Conservation (phyloP, 2,113 vertebrate genomes). For the Gobio gobio region DNA sequence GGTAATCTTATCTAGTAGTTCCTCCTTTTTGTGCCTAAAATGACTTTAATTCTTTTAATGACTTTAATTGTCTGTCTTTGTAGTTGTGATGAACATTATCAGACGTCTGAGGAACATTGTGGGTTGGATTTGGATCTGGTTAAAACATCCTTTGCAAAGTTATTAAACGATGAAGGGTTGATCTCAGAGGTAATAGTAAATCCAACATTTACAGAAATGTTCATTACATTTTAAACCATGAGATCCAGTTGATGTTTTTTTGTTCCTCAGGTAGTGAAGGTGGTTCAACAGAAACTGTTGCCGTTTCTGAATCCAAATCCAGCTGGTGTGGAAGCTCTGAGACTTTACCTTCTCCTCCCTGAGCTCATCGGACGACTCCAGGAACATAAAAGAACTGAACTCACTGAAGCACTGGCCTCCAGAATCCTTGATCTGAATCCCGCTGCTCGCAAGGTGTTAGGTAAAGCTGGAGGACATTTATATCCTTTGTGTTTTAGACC, state of each 20-base stretch:
- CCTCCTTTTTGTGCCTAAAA: not conserved
- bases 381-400: not conserved
- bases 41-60: not conserved
- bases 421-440: constrained; percentile 50
- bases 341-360: constrained; percentile 61
- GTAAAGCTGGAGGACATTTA: constrained; percentile 36
- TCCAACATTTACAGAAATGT: not conserved
- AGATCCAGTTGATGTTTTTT: not conserved
- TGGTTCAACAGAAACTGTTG: constrained; percentile 43
- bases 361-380: constrained; percentile 52
- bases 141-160: constrained; percentile 52
- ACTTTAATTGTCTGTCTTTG: not conserved
- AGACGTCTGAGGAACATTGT: constrained; percentile 42
- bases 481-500: not conserved
- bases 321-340: constrained; percentile 51
- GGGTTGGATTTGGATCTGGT: constrained; percentile 60
- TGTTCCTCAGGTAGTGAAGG: constrained; percentile 43
- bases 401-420: constrained; percentile 26
- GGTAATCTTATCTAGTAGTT: not conserved
- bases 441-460: constrained; percentile 18
- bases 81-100: constrained; percentile 55
- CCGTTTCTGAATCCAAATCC: constrained; percentile 37
- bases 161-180: constrained; percentile 44
- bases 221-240: not conserved
- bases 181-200: constrained; percentile 55